A percentile compares a stretch with the other conserved stretches of the same genome.
Evolutionary conservation across 2,888 invertebrate genomes (phyloP).

Genomic region (Nemurella pictetii): DNA sequence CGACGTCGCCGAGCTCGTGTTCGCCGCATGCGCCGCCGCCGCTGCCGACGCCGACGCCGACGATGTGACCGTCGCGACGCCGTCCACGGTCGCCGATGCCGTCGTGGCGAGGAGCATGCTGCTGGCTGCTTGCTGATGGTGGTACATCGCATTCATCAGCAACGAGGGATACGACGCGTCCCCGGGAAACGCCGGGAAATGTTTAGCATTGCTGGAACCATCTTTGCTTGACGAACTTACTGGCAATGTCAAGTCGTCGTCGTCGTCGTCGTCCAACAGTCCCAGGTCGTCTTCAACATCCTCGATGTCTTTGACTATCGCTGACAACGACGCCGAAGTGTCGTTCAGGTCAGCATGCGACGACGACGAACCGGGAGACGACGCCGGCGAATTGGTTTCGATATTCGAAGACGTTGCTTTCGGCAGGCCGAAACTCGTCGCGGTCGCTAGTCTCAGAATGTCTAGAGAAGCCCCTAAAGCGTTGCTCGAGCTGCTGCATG

Average conservation of each 20-base stretch:
- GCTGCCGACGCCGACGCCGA: constrained; percentile 31
- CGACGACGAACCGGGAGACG: constrained; percentile 52
- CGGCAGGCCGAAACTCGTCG: constrained; percentile 26
- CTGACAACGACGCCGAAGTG: constrained; percentile 58
- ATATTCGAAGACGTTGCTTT: neutral
- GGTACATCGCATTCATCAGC: constrained; percentile 69
- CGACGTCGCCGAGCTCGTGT: constrained; percentile 55
- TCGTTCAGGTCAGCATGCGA: constrained; percentile 57
- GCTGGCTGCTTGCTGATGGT: constrained; percentile 58
- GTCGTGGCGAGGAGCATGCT: constrained; percentile 50
- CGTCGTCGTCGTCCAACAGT: constrained; percentile 73
- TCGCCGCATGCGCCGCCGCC: constrained; percentile 49
- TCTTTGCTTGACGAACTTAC: constrained; percentile 55
- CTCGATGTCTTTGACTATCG: constrained; percentile 38
- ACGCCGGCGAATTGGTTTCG: constrained; percentile 44
- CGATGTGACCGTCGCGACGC: constrained; percentile 27
- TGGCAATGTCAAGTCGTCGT: constrained; percentile 49
- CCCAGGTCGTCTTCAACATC: constrained; percentile 59
- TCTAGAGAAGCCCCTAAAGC: constrained; percentile 43
- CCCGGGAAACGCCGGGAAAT: constrained; percentile 59
- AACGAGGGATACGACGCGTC: constrained; percentile 72
- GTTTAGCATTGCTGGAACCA: constrained; percentile 50
- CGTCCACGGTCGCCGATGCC: constrained; percentile 45
- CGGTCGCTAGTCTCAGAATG: constrained; percentile 32
- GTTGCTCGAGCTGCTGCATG: constrained; percentile 29